These are phyloP conservation scores for Ennomos erosarius DNA, from an alignment of 2,888 invertebrate genomes.

Conservation along the genomic window DNA sequence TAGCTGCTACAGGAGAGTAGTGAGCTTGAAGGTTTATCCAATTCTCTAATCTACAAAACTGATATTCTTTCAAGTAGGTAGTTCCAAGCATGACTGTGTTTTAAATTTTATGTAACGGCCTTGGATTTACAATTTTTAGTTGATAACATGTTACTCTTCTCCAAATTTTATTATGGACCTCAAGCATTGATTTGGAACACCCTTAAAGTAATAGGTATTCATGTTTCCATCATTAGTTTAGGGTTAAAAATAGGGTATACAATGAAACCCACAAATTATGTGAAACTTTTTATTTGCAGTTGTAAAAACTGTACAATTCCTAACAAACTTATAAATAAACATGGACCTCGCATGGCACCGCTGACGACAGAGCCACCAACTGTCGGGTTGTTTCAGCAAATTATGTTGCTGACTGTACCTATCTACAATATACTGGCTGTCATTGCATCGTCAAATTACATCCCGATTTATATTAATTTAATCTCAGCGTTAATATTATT, in stretches of 20 bases:
- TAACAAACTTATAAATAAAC: constrained; percentile 84
- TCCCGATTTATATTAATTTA: background rate
- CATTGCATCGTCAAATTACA: constrained; percentile 30
- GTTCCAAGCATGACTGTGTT: no score
- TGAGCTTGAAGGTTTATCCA: no score
- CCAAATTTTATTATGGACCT: no score
- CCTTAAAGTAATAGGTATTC: no score
- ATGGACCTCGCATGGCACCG: constrained; percentile 85
- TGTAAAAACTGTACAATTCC: constrained; percentile 86
- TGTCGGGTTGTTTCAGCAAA: constrained; percentile 46
- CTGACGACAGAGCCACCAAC: constrained; percentile 60
- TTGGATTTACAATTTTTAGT: no score
- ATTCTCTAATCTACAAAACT: no score
- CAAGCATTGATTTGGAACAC: no score
- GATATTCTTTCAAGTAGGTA: no score
- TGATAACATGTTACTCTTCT: no score
- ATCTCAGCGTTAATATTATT: background rate
- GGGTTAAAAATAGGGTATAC: background rate
- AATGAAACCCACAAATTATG: constrained; percentile 62
- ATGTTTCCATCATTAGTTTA: background rate
- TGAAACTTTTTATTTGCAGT: constrained; percentile 84
- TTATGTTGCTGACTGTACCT: constrained; percentile 14
- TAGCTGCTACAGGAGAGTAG: no score
- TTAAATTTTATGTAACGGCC: no score
- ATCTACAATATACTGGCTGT: constrained; percentile 26